Evolutionary conservation across 2,888 invertebrate genomes (phyloP), one percentile per base, ranked within the genome.

Genomic region (Hirtodrosophila confusa): DNA sequence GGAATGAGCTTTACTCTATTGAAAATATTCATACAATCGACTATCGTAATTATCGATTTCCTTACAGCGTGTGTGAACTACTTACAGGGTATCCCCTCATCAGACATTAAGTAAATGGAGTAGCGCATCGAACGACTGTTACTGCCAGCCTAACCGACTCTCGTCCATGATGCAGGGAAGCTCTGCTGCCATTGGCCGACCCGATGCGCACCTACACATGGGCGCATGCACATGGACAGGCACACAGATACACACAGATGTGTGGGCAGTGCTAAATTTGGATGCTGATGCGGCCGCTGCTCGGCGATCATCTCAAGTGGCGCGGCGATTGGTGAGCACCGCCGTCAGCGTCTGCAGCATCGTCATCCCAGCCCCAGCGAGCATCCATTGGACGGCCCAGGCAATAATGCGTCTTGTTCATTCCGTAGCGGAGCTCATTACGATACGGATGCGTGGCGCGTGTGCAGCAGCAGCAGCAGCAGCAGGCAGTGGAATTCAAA

Each of bases 341-440:
- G 54, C 31, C 61, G 36, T 23, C 48, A 47, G 45, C 58, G 37
- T 39, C 41, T 43, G 27, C 41, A 48, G 41, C 36, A n/a, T 51
- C 65, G 10, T 4, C 56, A 57, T 41, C 35, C 51, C 43, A 51
- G 35, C 35, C 43, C 29, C 12, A 36, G 24, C 27, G 45, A 49
- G 63, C 70, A 73, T 61, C 71, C 47, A 74, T 75, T 75, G 75
- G 61, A 58, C 37, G 74, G 57, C 51, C 54, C 37, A 11, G 33
- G 17, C 17, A 17, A 17, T 24, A 51, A 36, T 65, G 75, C 61
- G 49, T 43, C 36, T 44, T 39, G n/a, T 73, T 89, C 88, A 89
- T 89, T 90, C 88, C 88, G 83, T 71, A 72, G 80, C 67, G 70
- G 67, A 80, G 70, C 89, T 77, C 71, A 77, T 79, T 72, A 73